Percentiles rank a stretch among this genome's conserved stretches.
phyloP scores from a whole-genome alignment of 2,797 vertebrate genomes.

The Phalanger gymnotis region DNA sequence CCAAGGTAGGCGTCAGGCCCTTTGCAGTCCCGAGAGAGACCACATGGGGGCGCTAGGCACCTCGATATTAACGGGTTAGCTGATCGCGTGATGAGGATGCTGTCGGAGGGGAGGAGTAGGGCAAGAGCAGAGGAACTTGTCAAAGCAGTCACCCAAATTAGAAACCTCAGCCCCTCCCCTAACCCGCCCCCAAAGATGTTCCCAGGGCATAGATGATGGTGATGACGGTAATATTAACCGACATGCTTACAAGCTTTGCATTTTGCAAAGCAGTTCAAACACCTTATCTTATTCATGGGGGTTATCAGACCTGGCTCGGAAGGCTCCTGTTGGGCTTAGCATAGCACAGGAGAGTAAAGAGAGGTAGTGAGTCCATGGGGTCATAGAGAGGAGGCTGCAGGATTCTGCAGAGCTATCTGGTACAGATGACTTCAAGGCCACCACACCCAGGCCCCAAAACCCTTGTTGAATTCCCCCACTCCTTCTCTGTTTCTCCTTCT shows the following conservation, averaged over 20 bases:
- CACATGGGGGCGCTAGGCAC: background rate
- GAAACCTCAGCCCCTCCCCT: background rate
- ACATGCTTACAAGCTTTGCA: background rate
- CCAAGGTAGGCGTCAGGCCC: background rate
- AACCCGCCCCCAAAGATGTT: background rate
- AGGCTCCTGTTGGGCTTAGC: background rate
- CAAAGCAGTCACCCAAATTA: background rate
- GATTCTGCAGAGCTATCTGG: background rate
- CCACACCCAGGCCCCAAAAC: background rate
- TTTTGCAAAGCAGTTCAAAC: background rate
- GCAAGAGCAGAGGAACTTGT: background rate
- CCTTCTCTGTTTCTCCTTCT: background rate
- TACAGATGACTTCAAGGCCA: background rate
- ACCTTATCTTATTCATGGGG: background rate
- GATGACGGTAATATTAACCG: background rate
- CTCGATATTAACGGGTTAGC: background rate
- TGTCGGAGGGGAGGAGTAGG: background rate
- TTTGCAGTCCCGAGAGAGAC: background rate
- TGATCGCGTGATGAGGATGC: background rate
- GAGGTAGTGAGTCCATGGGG: background rate
- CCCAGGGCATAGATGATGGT: background rate
- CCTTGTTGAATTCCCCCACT: background rate
- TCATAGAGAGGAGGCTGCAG: background rate
- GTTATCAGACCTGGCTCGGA: background rate
- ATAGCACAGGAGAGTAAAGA: background rate